Base-by-base conservation (phyloP, 2,888 invertebrate genomes). In the Camptogramma bilineatum region DNA sequence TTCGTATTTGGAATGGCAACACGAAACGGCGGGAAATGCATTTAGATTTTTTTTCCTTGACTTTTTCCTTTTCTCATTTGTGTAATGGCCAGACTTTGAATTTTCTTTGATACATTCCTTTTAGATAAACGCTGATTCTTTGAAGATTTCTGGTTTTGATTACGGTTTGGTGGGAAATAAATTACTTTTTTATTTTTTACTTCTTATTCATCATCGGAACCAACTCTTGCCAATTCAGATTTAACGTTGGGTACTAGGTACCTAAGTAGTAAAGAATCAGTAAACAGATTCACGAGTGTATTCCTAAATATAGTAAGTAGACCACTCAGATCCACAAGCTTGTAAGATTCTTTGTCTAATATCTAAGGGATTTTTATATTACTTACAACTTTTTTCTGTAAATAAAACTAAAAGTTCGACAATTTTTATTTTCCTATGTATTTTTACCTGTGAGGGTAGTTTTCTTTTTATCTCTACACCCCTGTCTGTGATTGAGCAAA, bases 1-100 rank as follows among this genome's bases (percentile, higher is more conserved):
- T 90, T 91, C 87, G 87, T 91, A 91, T 93, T 93, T 92, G 91
- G 91, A 90, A 92, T 91, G 82, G 92, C 92, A 91, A 91, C 90
- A 88, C 83, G 88, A 86, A 85, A 84, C 88, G 89, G 85, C 90
- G 90, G 90, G 90, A 93, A 92, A 92, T 91, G 91, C 90, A 88
- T 91, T 92, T 89, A 83, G 82, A 80, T 81, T 80, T 84, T n/a
- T 83, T 80, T 84, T 82, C 81, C 80, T 82, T 81, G 51, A 55
- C 66, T 66, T 81, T 85, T 85, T 69, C 66, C 62, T 70, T 85
- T 85, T 85, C 82, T 86, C 90, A 90, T 90, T 87, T 83, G 81
- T 84, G 82, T 90, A 88, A 91, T 91, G 88, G 88, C 82, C 72
- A 81, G 75, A 79, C 66, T 76, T 80, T 74, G 75, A 82, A 83